Percentiles rank a stretch among this genome's conserved stretches.
These are phyloP conservation scores for Planococcus citri DNA, from an alignment of 1,140 invertebrate species.

Conservation along the genomic window DNA sequence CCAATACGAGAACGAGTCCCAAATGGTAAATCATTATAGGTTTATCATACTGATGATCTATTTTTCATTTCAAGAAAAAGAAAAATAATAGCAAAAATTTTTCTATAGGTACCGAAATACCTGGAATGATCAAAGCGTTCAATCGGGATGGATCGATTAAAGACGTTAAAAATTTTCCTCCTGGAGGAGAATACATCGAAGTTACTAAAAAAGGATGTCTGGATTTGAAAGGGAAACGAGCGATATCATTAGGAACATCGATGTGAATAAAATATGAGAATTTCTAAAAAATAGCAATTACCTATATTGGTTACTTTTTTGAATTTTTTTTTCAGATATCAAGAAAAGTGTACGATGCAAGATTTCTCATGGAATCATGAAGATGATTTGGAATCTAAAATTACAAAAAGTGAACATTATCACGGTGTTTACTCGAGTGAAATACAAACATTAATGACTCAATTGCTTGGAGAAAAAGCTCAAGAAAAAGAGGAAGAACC, in stretches of 20 bases:
- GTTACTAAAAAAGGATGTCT: neutral
- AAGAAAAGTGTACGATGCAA: conserved; percentile 1
- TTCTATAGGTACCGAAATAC: conserved; percentile 29
- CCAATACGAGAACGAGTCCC: conserved; percentile 26
- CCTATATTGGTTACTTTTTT: too few species aligned
- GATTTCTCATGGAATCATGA: neutral
- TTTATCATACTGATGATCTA: neutral
- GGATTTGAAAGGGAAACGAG: neutral
- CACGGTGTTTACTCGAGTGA: neutral
- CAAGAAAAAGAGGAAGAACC: neutral
- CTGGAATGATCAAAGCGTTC: conserved; percentile 29
- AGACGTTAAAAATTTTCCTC: conserved; percentile 28
- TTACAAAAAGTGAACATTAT: neutral
- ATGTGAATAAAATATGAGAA: conserved; percentile 1
- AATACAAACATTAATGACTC: conserved; percentile 8
- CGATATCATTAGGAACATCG: neutral
- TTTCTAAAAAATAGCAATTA: too few species aligned
- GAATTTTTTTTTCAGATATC: neutral
- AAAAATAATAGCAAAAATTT: neutral
- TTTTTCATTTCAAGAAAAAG: neutral
- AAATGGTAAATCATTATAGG: conserved; percentile 29
- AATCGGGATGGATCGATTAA: conserved; percentile 26
- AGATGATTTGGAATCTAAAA: neutral
- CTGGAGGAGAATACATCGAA: conserved; percentile 10
- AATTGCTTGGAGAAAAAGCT: neutral